Conservation (phyloP, 2,797 vertebrate species). For the Pseudochirops corinnae region DNA sequence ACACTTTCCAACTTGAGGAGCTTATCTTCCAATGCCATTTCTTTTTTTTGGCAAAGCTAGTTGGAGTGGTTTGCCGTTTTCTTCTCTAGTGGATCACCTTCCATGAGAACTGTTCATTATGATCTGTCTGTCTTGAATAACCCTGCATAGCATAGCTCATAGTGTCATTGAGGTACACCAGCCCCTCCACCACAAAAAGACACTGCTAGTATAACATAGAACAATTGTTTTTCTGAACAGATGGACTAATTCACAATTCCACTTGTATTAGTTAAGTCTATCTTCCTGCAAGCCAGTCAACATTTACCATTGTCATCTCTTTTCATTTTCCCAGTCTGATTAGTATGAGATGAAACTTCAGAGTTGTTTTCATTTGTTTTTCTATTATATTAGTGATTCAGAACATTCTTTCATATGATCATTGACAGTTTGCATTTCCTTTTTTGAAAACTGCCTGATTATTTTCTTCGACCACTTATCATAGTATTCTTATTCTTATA, state of each 20-base stretch:
- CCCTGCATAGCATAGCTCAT: background rate
- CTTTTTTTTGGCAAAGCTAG: background rate
- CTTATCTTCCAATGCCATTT: background rate
- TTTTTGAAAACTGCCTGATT: background rate
- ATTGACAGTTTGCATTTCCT: background rate
- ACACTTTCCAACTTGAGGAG: background rate
- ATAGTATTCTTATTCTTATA: background rate
- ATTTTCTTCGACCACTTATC: background rate
- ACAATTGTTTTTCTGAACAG: background rate
- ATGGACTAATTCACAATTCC: background rate
- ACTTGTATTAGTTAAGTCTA: background rate
- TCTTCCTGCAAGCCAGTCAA: background rate
- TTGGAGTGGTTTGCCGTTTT: too few relatives aligned
- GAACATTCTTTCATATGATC: background rate
- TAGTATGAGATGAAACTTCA: background rate
- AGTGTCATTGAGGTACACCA: background rate
- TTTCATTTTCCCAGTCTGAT: background rate
- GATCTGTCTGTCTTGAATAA: background rate
- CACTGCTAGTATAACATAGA: background rate
- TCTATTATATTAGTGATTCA: background rate
- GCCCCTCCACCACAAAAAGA: background rate
- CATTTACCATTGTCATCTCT: background rate
- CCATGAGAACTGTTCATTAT: background rate
- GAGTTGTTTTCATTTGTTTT: background rate
- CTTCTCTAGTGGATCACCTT: background rate